These are phyloP conservation scores for Amorpha juglandis DNA, from an alignment of 2,888 invertebrate species.

Conservation along the genomic window DNA sequence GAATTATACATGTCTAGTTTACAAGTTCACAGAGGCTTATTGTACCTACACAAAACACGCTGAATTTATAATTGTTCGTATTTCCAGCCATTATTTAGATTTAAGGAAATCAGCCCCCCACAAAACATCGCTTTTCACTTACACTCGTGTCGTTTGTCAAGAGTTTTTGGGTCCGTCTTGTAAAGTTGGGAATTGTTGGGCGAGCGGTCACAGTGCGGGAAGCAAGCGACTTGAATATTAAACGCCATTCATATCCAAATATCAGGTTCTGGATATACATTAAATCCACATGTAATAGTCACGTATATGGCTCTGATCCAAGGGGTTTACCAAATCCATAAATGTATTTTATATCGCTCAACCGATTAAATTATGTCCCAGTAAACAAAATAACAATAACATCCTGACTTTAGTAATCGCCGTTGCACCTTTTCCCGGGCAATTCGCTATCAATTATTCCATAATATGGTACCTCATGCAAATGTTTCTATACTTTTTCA, in stretches of 20 bases:
- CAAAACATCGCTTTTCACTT: constrained; percentile 80
- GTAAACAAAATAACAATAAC: too few relatives aligned
- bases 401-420: too few relatives aligned
- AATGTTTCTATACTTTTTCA: too few relatives aligned
- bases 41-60: constrained; percentile 67
- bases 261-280: constrained; percentile 14
- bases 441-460: too few relatives aligned
- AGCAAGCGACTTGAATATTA: constrained; percentile 25
- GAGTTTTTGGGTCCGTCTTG: constrained; percentile 64
- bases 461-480: too few relatives aligned
- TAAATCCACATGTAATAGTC: constrained; percentile 23
- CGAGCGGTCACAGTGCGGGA: constrained; percentile 18
- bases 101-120: constrained; percentile 72
- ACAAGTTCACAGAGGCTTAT: constrained; percentile 55
- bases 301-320: constrained; percentile 29
- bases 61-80: constrained; percentile 74
- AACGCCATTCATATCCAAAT: constrained; percentile 6
- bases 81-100: constrained; percentile 77
- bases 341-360: background rate
- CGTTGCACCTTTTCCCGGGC: too few relatives aligned
- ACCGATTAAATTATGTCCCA: too few relatives aligned
- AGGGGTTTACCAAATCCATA: background rate
- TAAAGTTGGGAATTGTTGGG: constrained; percentile 41
- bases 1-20: constrained; percentile 30
- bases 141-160: constrained; percentile 72